Conservation (phyloP, 1,140 invertebrate species). For the Scylla paramamosain region DNA sequence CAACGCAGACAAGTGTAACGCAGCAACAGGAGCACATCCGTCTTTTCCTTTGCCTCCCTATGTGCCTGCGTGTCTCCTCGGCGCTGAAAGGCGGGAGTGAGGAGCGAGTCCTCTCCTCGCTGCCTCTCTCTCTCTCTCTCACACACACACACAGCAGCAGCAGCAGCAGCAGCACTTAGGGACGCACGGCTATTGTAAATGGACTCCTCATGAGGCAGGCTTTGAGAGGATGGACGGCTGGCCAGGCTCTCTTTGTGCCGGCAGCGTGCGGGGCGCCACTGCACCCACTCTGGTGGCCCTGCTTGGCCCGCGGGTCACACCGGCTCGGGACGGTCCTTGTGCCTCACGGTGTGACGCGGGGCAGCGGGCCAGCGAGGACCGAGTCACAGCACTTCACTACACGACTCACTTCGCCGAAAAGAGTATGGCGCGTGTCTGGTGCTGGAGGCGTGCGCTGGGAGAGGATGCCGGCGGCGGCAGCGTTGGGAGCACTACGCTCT, state of each 20-base stretch:
- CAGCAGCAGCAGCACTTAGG: neutral
- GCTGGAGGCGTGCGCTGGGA: constrained; percentile 15
- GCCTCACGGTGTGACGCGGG: neutral
- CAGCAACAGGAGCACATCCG: neutral
- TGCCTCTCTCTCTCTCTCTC: neutral
- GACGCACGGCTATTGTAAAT: neutral
- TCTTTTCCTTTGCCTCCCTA: neutral
- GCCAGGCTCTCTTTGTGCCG: neutral
- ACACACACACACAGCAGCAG: neutral
- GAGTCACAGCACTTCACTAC: neutral
- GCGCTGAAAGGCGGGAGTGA: neutral
- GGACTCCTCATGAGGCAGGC: neutral
- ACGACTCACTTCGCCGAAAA: neutral
- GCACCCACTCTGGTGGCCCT: neutral
- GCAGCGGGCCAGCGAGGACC: neutral
- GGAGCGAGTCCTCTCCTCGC: neutral
- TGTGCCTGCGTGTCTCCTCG: neutral
- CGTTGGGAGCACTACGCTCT: constrained; percentile 34
- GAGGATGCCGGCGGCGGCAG: neutral
- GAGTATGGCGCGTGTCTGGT: neutral
- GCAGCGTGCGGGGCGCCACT: neutral
- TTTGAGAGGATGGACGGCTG: neutral
- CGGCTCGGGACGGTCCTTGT: neutral
- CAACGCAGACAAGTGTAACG: neutral
- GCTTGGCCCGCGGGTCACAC: neutral